Conservation (phyloP, 2,797 vertebrate species). For the Mormyrus proboscirostris region DNA sequence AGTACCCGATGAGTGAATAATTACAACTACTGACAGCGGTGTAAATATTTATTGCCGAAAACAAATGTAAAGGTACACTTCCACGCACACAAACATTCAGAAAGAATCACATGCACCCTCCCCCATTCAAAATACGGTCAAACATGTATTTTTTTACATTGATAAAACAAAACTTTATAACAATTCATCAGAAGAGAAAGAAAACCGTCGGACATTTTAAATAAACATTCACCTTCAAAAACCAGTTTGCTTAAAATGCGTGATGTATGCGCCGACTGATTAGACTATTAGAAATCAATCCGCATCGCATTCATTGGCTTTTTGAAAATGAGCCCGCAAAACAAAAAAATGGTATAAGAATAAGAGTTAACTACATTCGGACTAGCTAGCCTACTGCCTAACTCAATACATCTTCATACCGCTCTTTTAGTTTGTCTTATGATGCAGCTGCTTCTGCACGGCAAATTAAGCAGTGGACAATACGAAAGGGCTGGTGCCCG, state of each 20-base stretch:
- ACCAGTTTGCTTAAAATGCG: not conserved
- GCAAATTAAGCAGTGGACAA: not conserved
- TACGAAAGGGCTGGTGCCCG: not conserved
- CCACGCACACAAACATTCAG: conserved; percentile 11
- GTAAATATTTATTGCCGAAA: conserved; percentile 55
- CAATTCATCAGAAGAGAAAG: not conserved
- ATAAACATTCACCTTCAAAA: conserved; percentile 15
- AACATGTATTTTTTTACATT: not conserved
- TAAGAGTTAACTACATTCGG: not conserved
- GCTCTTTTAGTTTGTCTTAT: not conserved
- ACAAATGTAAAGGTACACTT: conserved; percentile 11
- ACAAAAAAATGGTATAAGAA: not conserved
- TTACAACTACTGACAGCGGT: conserved; percentile 9
- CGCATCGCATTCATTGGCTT: not conserved
- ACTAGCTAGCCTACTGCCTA: not conserved
- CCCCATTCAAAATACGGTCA: not conserved
- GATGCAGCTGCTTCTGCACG: not conserved
- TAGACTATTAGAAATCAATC: not conserved
- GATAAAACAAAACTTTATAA: not conserved
- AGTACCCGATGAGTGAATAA: not conserved
- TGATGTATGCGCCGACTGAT: not conserved
- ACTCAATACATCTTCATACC: not conserved
- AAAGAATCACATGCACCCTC: not conserved
- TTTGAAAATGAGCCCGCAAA: not conserved
- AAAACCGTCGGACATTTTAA: conserved; percentile 18